phyloP scores from a whole-genome alignment of 2,113 vertebrate species.

The Salminus brasiliensis region DNA sequence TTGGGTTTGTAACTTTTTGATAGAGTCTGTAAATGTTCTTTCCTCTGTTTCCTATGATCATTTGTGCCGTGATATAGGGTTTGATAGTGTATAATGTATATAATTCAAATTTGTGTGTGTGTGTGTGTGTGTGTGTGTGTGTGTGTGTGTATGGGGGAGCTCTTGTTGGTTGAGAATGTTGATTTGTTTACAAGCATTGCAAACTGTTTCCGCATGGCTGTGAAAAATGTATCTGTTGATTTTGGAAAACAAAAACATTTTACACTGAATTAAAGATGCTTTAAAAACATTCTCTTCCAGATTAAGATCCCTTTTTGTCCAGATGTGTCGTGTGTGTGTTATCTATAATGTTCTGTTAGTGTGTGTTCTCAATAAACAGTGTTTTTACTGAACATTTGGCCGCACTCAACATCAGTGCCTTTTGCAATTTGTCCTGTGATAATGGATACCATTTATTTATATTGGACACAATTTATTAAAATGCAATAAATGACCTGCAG shows the following conservation, averaged over 20 bases:
- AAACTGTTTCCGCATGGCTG: conserved; percentile 91
- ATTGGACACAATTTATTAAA: too few relatives aligned
- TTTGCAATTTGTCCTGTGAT: not conserved
- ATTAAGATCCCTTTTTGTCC: not conserved
- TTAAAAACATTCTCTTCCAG: conserved; percentile 41
- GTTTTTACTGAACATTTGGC: not conserved
- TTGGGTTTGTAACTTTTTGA: conserved; percentile 96
- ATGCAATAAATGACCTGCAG: too few relatives aligned
- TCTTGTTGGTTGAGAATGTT: conserved; percentile 79
- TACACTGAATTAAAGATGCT: conserved; percentile 94
- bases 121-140: too few relatives aligned
- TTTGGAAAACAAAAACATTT: conserved; percentile 85
- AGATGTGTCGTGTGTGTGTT: not conserved
- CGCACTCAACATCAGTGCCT: not conserved
- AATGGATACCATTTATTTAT: too few relatives aligned
- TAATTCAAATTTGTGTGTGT: conserved; percentile 87
- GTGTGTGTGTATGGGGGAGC: conserved; percentile 84
- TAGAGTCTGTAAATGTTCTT: conserved; percentile 91
- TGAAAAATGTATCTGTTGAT: conserved; percentile 91
- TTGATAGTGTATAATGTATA: conserved; percentile 89
- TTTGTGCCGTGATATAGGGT: conserved; percentile 85
- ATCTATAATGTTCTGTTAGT: not conserved
- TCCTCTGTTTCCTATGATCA: conserved; percentile 90
- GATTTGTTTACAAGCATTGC: conserved; percentile 76
- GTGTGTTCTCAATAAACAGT: not conserved